phyloP scores from a whole-genome alignment of 2,113 vertebrate genomes.

The Phaethon lepturus region DNA sequence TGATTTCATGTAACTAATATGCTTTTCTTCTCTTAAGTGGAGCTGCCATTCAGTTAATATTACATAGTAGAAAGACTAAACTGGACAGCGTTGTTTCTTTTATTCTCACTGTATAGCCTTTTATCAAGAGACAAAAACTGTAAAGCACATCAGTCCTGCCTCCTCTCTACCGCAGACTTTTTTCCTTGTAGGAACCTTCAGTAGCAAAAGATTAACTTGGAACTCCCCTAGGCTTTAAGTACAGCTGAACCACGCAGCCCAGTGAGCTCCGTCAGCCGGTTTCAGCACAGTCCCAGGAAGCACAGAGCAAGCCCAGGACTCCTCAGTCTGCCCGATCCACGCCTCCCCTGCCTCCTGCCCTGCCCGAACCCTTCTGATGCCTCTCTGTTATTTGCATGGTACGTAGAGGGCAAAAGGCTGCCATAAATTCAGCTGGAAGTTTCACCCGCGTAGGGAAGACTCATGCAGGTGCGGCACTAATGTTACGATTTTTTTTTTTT shows the following conservation, averaged over 20 bases:
- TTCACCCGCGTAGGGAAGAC: neutral
- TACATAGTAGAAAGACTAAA: neutral
- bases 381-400: neutral
- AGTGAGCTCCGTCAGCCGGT: neutral
- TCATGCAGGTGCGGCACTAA: neutral
- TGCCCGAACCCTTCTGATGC: neutral
- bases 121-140: neutral
- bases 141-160: neutral
- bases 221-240: neutral
- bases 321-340: neutral
- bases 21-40: neutral
- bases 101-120: neutral
- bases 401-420: neutral
- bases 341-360: neutral
- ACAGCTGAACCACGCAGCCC: neutral
- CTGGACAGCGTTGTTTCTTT: neutral
- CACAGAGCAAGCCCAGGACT: neutral
- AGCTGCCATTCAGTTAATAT: neutral
- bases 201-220: neutral
- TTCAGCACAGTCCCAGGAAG: neutral
- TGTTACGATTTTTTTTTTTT: fast-evolving
- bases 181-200: neutral
- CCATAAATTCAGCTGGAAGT: neutral
- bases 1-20: neutral
- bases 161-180: neutral